These are phyloP conservation scores for Labeo catla DNA, from an alignment of 2,113 vertebrate species.

Conservation along the genomic window DNA sequence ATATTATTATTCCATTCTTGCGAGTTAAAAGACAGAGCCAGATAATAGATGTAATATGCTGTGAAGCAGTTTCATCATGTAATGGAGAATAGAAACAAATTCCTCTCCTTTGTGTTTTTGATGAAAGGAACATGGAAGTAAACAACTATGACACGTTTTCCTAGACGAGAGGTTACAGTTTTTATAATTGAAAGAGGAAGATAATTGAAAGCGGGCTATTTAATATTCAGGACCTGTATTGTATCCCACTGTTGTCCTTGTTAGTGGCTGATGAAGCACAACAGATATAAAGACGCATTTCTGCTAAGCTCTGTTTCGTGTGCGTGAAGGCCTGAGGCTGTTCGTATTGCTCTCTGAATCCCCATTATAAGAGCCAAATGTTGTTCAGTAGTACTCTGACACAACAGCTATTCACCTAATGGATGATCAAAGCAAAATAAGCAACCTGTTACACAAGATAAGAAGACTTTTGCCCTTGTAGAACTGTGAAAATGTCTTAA, in stretches of 20 bases:
- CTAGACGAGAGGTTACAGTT: not conserved
- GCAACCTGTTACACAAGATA: not conserved
- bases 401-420: not conserved
- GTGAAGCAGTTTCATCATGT: constrained; percentile 9
- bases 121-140: constrained; percentile 45
- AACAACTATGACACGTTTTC: constrained; percentile 40
- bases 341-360: constrained; percentile 18
- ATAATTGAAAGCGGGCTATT: constrained; percentile 32
- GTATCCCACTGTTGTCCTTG: constrained; percentile 30
- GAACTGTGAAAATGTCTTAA: not conserved
- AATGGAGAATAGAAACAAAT: constrained; percentile 10
- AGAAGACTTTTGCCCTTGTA: not conserved
- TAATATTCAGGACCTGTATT: constrained; percentile 36
- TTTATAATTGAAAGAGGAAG: constrained; percentile 42
- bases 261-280: constrained; percentile 48
- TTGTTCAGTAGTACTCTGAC: not conserved
- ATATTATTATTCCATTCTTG: constrained; percentile 33
- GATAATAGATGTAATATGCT: constrained; percentile 31
- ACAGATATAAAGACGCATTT: constrained; percentile 23
- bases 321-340: constrained; percentile 1
- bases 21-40: constrained; percentile 20
- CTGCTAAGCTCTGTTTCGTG: constrained; percentile 34
- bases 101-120: constrained; percentile 26
- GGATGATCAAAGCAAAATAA: constrained; percentile 5
- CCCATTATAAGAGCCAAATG: not conserved